Evolutionary conservation across 2,797 vertebrate species (phyloP).

Genomic region (Macropodus opercularis): DNA sequence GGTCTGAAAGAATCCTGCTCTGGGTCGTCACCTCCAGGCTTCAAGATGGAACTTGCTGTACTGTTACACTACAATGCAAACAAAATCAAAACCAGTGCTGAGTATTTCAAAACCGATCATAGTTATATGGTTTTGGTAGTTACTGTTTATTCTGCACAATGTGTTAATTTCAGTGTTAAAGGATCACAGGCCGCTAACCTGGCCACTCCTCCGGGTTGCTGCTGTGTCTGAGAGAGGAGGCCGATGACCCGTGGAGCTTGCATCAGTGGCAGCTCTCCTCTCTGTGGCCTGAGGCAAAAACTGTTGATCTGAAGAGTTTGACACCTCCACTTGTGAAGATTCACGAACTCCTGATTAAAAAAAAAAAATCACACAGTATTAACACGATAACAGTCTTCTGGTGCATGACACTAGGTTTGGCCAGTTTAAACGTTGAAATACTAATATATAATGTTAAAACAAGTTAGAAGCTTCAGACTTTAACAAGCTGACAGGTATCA

Average conservation of each 20-base stretch:
- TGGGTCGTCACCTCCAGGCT: conserved; percentile 15
- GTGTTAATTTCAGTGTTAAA: no score
- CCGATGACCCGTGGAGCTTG: background rate
- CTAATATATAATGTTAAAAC: no score
- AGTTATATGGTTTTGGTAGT: no score
- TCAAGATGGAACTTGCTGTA: background rate
- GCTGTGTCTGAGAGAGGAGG: conserved; percentile 1
- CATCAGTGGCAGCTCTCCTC: conserved; percentile 5
- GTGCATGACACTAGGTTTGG: no score
- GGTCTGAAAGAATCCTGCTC: conserved; percentile 61
- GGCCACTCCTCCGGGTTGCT: background rate
- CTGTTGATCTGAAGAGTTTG: conserved; percentile 41
- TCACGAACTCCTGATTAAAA: conserved; percentile 54
- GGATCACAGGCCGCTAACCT: no score
- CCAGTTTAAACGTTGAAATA: no score
- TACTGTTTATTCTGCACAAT: no score
- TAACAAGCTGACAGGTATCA: no score
- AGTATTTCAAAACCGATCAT: no score
- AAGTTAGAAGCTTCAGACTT: no score
- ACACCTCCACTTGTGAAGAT: conserved; percentile 62
- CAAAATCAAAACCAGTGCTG: background rate
- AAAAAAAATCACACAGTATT: background rate
- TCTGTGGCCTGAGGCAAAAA: conserved; percentile 7
- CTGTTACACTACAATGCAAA: conserved; percentile 41
- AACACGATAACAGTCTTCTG: no score